Evolutionary conservation across 37 sponge, comb jelly and placozoan genomes (phyloP), one percentile per base, ranked within the genome.

Genomic region (Petrosia ficiformis): DNA sequence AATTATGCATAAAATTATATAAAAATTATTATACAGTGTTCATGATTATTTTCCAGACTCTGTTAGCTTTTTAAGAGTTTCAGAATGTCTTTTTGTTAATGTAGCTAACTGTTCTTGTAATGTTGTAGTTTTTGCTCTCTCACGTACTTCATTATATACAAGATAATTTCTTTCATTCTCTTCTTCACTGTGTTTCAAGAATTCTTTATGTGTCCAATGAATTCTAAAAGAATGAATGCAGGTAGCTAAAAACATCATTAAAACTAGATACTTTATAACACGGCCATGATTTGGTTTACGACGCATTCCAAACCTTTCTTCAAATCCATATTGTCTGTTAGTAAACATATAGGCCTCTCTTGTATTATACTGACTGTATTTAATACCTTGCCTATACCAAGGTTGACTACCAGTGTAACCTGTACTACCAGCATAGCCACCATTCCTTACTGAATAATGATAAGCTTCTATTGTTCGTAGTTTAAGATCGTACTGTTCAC

Each of bases 401-500:
- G 10, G 54, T n/a, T n/a, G n/a, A 48, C 54, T 48, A 14, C 14
- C 8, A 19, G 54, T 48, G 14, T 8, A 14, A 14, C 14, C 36
- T 14, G 57, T 59, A 5, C 26, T 39, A 41, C 41, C 40, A 29
- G 21, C 38, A 0, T 56, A 36, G 11, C 24, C 54, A 48, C 54
- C 54, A 48, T 48, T 48, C 14, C 54, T 48, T n/a, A n/a, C n/a
- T n/a, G n/a, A n/a, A n/a, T n/a, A n/a, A 8, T 14, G 8, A 39
- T 78, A 67, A 26, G 43, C 1, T 24, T 76, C 68, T 19, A 31
- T 5, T 32, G 38, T 56, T 19, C 26, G 14, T 40, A 76, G 63
- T 40, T 76, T 24, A 11, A n/a, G 22, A 57, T 89, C 89, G 66
- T 89, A 89, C 34, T 75, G 36, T 21, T 30, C 22, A 32, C 89